Percentiles rank a stretch among this genome's conserved stretches.
phyloP scores from a whole-genome alignment of 2,888 invertebrate species.

The Melieria omissa region DNA sequence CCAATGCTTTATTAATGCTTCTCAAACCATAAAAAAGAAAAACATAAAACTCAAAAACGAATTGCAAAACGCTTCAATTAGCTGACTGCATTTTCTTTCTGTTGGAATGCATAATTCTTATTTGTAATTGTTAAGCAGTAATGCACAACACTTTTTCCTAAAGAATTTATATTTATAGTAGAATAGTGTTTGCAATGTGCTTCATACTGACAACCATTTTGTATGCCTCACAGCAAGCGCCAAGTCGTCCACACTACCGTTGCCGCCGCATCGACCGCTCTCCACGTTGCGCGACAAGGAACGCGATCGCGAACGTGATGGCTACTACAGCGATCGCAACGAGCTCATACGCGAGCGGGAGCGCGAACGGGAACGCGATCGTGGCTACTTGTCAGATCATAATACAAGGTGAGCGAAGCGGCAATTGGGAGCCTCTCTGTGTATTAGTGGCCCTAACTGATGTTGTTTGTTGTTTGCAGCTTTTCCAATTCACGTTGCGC shows the following conservation, averaged over 20 bases:
- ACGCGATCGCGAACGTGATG: constrained; percentile 78
- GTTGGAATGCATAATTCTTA: too few relatives aligned
- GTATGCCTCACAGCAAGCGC: constrained; percentile 72
- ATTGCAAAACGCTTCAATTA: neutral
- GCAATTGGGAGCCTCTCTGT: neutral
- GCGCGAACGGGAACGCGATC: constrained; percentile 76
- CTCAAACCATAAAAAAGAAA: neutral
- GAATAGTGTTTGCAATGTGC: too few relatives aligned
- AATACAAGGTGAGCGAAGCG: constrained; percentile 74
- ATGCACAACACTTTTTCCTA: neutral
- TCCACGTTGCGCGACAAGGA: constrained; percentile 69
- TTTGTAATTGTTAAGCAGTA: too few relatives aligned
- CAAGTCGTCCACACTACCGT: constrained; percentile 84
- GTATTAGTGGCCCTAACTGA: neutral
- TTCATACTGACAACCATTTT: too few relatives aligned
- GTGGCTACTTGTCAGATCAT: constrained; percentile 82
- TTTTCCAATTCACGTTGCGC: constrained; percentile 78
- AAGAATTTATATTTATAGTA: too few relatives aligned
- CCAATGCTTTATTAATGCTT: neutral
- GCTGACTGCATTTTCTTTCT: too few relatives aligned
- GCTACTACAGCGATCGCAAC: constrained; percentile 90
- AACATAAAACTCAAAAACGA: constrained; percentile 1
- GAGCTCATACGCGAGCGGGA: constrained; percentile 83
- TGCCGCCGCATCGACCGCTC: constrained; percentile 77
- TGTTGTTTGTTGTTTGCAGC: constrained; percentile 39